A percentile compares a stretch with the other conserved stretches of the same genome.
Conservation (phyloP, 2,113 vertebrate species). For the Nannospalax galili region DNA sequence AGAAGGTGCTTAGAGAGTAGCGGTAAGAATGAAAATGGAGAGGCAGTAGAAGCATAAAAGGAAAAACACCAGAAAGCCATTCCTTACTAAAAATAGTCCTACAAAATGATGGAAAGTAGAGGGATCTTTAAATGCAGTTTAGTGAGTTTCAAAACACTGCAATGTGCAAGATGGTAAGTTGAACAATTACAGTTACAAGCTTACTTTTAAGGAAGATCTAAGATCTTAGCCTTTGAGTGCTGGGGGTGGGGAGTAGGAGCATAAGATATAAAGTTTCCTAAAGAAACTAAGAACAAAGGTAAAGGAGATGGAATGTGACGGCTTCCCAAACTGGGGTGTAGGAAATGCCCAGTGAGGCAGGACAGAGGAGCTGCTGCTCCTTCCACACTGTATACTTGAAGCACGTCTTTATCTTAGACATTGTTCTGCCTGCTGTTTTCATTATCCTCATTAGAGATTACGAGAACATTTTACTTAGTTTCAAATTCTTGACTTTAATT, state of each 20-base stretch:
- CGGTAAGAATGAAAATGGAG: neutral
- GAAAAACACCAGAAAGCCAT: neutral
- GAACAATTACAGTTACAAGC: neutral
- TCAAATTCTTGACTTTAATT: conserved; percentile 71
- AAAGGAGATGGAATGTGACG: conserved; percentile 40
- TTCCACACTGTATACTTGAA: conserved; percentile 44
- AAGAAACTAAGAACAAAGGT: conserved; percentile 71
- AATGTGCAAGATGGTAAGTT: neutral
- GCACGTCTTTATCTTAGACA: conserved; percentile 62
- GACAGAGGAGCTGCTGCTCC: conserved; percentile 46
- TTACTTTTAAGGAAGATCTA: conserved; percentile 60
- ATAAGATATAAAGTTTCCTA: conserved; percentile 66
- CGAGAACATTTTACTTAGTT: conserved; percentile 71
- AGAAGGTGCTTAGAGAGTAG: neutral
- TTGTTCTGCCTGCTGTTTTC: conserved; percentile 68
- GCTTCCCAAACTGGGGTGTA: conserved; percentile 27
- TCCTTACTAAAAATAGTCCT: neutral
- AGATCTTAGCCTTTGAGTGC: conserved; percentile 39
- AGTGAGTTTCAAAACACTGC: neutral
- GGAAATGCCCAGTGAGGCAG: conserved; percentile 54
- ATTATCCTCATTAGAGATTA: conserved; percentile 63
- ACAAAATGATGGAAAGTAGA: neutral
- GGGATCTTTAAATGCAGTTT: neutral
- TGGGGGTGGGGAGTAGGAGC: neutral
- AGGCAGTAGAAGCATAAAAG: neutral